These are phyloP conservation scores for Diglossa cyanea DNA, from an alignment of 2,797 vertebrate genomes.

Conservation along the genomic window DNA sequence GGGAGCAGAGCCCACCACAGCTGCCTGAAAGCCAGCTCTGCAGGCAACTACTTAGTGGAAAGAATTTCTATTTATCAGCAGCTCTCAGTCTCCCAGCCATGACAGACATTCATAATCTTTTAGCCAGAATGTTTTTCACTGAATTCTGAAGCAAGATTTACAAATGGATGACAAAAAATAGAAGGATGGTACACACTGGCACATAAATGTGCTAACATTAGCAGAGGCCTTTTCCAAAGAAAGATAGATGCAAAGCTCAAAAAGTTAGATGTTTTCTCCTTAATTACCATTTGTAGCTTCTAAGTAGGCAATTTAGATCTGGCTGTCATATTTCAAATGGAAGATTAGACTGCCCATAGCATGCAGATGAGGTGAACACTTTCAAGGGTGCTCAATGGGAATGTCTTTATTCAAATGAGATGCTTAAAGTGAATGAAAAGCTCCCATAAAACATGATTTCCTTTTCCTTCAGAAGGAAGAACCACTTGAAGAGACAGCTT, in stretches of 20 bases:
- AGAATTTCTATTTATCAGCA: neutral
- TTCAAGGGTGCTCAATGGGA: conserved; percentile 4
- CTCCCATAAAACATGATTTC: conserved; percentile 23
- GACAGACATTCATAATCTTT: neutral
- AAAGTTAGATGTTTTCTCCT: neutral
- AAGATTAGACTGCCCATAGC: neutral
- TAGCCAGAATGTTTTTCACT: neutral
- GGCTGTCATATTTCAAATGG: conserved; percentile 9
- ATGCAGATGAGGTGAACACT: neutral
- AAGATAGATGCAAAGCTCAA: neutral
- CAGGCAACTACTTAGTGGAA: neutral
- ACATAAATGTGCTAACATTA: neutral
- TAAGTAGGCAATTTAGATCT: conserved; percentile 38
- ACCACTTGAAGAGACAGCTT: conserved; percentile 7
- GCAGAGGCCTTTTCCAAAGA: neutral
- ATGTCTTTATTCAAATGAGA: conserved; percentile 19
- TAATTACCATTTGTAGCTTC: conserved; percentile 25
- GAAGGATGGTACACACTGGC: neutral
- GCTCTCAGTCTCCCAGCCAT: neutral
- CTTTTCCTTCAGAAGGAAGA: neutral
- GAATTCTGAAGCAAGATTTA: neutral
- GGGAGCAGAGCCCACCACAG: neutral
- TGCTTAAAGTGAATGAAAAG: conserved; percentile 2
- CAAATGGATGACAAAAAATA: neutral
- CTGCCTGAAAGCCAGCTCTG: neutral